These are phyloP conservation scores for Palythoa caribaeorum DNA, from an alignment of 92 coral and sea anemone species.

Conservation along the genomic window DNA sequence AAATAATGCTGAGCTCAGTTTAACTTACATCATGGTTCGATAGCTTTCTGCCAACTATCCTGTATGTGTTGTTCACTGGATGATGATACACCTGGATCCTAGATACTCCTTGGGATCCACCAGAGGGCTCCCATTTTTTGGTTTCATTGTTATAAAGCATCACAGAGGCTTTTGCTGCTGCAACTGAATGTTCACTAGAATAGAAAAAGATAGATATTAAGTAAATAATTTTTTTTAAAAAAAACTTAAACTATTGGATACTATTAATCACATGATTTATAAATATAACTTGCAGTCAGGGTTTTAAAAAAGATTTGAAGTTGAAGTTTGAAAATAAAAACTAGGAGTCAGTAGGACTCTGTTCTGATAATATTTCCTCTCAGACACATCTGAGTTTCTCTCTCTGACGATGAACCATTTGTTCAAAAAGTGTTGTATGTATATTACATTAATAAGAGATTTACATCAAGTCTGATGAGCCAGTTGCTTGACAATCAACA, in stretches of 20 bases:
- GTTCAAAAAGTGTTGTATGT: too few species aligned
- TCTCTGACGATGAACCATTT: too few species aligned
- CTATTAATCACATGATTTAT: background rate
- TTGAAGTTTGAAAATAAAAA: too few species aligned
- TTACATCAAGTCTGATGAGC: too few species aligned
- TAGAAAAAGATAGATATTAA: background rate
- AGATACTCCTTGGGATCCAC: constrained; percentile 91
- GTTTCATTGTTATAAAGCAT: constrained; percentile 97
- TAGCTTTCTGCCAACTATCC: constrained; percentile 94
- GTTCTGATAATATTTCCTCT: too few species aligned
- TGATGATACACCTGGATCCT: constrained; percentile 94
- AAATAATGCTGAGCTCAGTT: too few species aligned
- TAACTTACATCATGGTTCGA: constrained; percentile 70
- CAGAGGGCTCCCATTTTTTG: constrained; percentile 93
- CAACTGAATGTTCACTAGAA: constrained; percentile 84
- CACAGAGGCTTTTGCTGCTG: constrained; percentile 94
- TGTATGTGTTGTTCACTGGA: constrained; percentile 87
- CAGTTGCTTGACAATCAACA: too few species aligned
- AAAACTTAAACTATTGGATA: background rate
- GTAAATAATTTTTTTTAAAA: background rate
- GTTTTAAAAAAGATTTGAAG: too few species aligned
- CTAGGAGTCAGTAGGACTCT: too few species aligned
- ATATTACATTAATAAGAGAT: too few species aligned
- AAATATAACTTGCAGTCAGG: background rate
- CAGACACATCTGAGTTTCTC: too few species aligned